Evolutionary conservation across 2,113 vertebrate genomes (phyloP), one percentile per base, ranked within the genome.

Genomic region (Planiliza haematocheilus): DNA sequence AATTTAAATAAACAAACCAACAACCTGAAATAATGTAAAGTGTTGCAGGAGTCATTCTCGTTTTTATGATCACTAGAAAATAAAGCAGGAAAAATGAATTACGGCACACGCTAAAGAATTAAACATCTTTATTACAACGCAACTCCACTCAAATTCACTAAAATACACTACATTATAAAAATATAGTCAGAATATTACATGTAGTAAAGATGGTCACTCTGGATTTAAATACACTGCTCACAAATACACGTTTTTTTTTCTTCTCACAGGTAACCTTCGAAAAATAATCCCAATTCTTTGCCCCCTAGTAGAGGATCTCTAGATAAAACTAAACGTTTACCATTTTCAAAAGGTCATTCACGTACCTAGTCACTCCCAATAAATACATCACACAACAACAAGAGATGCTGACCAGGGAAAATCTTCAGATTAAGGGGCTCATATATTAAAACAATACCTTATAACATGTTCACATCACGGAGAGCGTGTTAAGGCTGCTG

Each of bases 311-410:
- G 42, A 84, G 52, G 24, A 30, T 30, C 77, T 83, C 86, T 76
- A 69, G 6, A 71, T 20, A 16, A 46, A 51, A 24, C 7, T 3
- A 64, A 64, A 58, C n/a, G 37, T 51, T 62, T 16, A 45, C 1
- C 12, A 34, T 7, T 34, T 41, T 55, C 30, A 34, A 73, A 66
- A 43, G 3, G n/a, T 34, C 10, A 10, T 24, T 46, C 48, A 55
- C 60, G 60, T 67, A 82, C 46, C 60, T 61, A 64, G 17, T 49
- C 18, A 81, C 52, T 60, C 38, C 45, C 58, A 84, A 87, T 89
- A 90, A 91, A 89, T 87, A 92, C 74, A 61, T 66, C 69, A 89
- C 74, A 80, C 24, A 67, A 87, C 43, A 70, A 78, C 91, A 89
- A 75, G 92, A 92, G 91, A 75, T 64, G 62, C 69, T 81, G 81